Conservation (phyloP, 2,888 invertebrate genomes). For the Netelia inedita region DNA sequence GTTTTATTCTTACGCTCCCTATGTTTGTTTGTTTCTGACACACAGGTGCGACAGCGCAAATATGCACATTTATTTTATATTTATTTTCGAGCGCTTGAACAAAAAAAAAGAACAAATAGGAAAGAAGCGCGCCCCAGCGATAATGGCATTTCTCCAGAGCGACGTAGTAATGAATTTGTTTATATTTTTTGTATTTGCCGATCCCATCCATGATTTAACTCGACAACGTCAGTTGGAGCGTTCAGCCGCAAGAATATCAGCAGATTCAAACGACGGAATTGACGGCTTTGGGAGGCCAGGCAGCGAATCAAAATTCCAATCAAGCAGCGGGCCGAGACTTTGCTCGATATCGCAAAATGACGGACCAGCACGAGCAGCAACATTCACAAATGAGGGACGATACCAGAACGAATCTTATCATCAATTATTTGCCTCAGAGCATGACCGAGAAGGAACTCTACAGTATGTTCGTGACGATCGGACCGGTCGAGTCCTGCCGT, state of each 20-base stretch:
- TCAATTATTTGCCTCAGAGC: slow-evolving; percentile 97
- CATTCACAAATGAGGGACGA: slow-evolving; percentile 78
- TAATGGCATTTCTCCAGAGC: slow-evolving; percentile 76
- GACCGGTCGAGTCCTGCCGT: slow-evolving; percentile 95
- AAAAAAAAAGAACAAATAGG: slow-evolving; percentile 68
- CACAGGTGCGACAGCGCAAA: slow-evolving; percentile 83
- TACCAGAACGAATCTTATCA: slow-evolving; percentile 93
- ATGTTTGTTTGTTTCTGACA: slow-evolving; percentile 85
- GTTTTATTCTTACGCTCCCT: slow-evolving; percentile 79
- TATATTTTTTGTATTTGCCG: slow-evolving; percentile 85
- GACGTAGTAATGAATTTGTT: slow-evolving; percentile 84
- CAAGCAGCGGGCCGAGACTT: slow-evolving; percentile 71
- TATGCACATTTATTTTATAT: slow-evolving; percentile 84
- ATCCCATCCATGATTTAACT: slow-evolving; percentile 81
- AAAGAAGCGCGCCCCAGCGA: slow-evolving; percentile 68
- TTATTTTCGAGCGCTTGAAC: slow-evolving; percentile 79
- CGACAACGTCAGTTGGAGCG: slow-evolving; percentile 82
- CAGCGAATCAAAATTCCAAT: slow-evolving; percentile 41
- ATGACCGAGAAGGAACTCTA: slow-evolving; percentile 96
- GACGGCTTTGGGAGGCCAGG: slow-evolving; percentile 33
- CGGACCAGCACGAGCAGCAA: slow-evolving; percentile 82
- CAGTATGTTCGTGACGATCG: slow-evolving; percentile 95
- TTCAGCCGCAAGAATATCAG: slow-evolving; percentile 71
- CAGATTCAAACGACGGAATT: slow-evolving; percentile 63
- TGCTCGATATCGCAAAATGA: slow-evolving; percentile 78